Evolutionary conservation across 2,888 invertebrate species (phyloP), one percentile per base, ranked within the genome.

Genomic region (Heliothis peltigera): DNA sequence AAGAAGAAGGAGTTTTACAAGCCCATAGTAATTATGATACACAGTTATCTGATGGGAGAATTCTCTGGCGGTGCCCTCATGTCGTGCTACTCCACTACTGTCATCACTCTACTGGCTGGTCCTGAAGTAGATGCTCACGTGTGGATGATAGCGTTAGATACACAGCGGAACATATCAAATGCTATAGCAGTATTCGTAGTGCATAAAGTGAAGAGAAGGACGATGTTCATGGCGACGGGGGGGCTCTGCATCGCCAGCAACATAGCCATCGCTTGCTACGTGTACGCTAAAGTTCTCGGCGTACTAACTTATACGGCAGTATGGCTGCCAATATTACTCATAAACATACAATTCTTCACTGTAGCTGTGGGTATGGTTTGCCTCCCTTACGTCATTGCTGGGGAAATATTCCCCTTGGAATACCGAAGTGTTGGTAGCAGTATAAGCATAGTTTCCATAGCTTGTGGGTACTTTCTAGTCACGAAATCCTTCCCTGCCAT

Each of bases 311-410:
- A 87, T 43, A 86, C 87, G 15, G 83, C 84, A 18, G 73, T 90
- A 0, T 94, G 92, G 91, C 64, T 93, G 6, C 90, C 95, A 0
- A 84, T 95, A 74, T 64, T 95, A 65, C 82, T 95, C 75, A 81
- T 96, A 51, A 84, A 96, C 78, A 73, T 90, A 2, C 96, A 96
- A 63, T 95, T 95, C 19, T 89, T 93, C 1, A 93, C 95, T 15
- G 90, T 96, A 1, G 92, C 94, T 4, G 86, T 95, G 1, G 96
- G 97, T 0, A 89, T 95, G 75, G 89, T 96, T 3, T 96, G 96
- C 0, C 81, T 97, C 44, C 96, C 97, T 0, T 96, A 96, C 91
- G 95, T 96, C 3, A 95, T 97, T 89, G 95, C 96, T 51, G 96
- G 96, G 0, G 97, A 97, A 83, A 91, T 97, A 0, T 97, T 96